phyloP scores from a whole-genome alignment of 2,888 invertebrate genomes.

The Silvanus unidentatus region DNA sequence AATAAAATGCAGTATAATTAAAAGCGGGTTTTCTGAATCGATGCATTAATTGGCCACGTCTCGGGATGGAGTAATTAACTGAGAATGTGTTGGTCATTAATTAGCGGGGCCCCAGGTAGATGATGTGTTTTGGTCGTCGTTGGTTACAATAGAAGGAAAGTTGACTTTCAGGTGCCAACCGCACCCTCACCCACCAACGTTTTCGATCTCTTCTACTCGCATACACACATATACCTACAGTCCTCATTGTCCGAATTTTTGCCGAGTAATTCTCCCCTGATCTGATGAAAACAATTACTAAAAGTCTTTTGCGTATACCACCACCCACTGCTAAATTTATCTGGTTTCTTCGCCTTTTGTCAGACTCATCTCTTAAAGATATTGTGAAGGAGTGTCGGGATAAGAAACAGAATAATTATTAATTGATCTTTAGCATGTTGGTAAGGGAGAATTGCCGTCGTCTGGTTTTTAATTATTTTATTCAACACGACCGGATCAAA shows the following conservation, averaged over 20 bases:
- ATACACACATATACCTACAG: background rate
- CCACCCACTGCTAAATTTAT: slow-evolving; percentile 6
- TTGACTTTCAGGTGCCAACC: slow-evolving; percentile 16
- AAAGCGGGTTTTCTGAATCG: slow-evolving; percentile 40
- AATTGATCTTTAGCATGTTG: too few relatives aligned
- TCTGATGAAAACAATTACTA: background rate
- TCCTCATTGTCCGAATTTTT: slow-evolving; percentile 2
- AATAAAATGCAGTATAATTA: slow-evolving; percentile 43
- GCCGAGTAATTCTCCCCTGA: slow-evolving; percentile 7
- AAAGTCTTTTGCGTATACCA: background rate
- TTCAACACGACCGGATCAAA: too few relatives aligned
- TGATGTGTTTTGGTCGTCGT: slow-evolving; percentile 2
- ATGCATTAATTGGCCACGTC: slow-evolving; percentile 42
- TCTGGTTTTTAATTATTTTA: too few relatives aligned
- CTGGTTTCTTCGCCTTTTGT: slow-evolving; percentile 2
- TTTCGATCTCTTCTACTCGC: background rate
- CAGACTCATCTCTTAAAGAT: too few relatives aligned
- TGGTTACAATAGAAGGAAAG: background rate
- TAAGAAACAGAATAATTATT: too few relatives aligned
- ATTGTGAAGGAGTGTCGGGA: too few relatives aligned
- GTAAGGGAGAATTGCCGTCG: too few relatives aligned
- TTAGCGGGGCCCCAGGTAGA: slow-evolving; percentile 35
- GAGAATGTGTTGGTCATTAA: slow-evolving; percentile 42
- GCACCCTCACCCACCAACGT: slow-evolving; percentile 12
- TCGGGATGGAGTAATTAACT: slow-evolving; percentile 40